Conservation (phyloP, 1,140 invertebrate species). For the Zaprionus tsacasi region DNA sequence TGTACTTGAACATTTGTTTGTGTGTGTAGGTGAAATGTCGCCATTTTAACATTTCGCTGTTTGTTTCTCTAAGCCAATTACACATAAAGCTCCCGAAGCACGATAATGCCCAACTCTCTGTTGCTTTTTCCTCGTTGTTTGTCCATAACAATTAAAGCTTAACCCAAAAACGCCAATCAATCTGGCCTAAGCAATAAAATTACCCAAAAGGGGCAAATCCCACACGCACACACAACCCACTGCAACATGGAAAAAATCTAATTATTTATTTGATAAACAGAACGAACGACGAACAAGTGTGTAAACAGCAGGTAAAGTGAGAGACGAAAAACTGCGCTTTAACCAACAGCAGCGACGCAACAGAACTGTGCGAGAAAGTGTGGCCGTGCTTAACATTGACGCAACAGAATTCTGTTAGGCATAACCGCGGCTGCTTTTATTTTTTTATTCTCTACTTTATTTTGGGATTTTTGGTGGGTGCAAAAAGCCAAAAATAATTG, state of each 20-base stretch:
- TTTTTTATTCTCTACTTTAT: neutral
- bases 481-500: constrained; percentile 65
- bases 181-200: neutral
- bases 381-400: neutral
- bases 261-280: constrained; percentile 33
- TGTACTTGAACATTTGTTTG: constrained; percentile 2
- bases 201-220: constrained; percentile 4
- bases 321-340: constrained; percentile 13
- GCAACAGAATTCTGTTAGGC: constrained; percentile 39
- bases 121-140: constrained; percentile 8
- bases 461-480: constrained; percentile 24
- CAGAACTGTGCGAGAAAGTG: constrained; percentile 17
- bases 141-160: constrained; percentile 41
- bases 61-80: constrained; percentile 55
- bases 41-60: constrained; percentile 14
- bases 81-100: constrained; percentile 9
- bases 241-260: constrained; percentile 11
- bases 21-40: neutral
- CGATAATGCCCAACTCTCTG: neutral
- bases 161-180: constrained; percentile 55
- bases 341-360: neutral
- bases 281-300: constrained; percentile 11
- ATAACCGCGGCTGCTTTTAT: constrained; percentile 22
- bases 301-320: constrained; percentile 35
- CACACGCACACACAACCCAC: too few relatives aligned